Conservation (phyloP, 2,113 vertebrate species). For the Myrmecobius fasciatus region DNA sequence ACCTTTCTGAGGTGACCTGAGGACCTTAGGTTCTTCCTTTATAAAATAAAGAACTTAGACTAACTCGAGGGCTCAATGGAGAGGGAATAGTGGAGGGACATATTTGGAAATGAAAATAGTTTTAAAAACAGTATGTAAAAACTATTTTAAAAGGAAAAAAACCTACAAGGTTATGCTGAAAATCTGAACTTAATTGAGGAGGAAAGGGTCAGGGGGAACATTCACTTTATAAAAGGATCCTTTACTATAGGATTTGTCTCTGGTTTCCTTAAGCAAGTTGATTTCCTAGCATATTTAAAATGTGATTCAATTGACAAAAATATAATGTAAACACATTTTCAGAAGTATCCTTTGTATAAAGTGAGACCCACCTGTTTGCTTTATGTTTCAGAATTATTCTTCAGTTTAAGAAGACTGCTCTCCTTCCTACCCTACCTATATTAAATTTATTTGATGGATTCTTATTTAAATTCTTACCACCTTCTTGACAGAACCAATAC, state of each 20-base stretch:
- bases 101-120: neutral
- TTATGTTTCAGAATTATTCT: neutral
- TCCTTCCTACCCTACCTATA: neutral
- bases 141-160: neutral
- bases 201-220: neutral
- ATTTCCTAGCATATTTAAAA: neutral
- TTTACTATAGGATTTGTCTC: neutral
- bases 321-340: accelerated
- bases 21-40: neutral
- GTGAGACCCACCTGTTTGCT: neutral
- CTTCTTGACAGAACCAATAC: neutral
- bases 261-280: neutral
- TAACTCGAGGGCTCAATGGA: neutral
- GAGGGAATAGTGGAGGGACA: neutral
- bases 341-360: neutral
- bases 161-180: neutral
- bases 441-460: neutral
- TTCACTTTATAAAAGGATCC: neutral
- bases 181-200: neutral
- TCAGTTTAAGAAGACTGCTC: neutral
- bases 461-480: neutral
- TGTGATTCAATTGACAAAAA: neutral
- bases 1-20: neutral
- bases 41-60: neutral
- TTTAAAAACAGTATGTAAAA: neutral